A percentile compares a stretch with the other conserved stretches of the same genome.
These are phyloP conservation scores for Eupithecia abbreviata DNA, from an alignment of 2,888 invertebrate species.

Conservation along the genomic window DNA sequence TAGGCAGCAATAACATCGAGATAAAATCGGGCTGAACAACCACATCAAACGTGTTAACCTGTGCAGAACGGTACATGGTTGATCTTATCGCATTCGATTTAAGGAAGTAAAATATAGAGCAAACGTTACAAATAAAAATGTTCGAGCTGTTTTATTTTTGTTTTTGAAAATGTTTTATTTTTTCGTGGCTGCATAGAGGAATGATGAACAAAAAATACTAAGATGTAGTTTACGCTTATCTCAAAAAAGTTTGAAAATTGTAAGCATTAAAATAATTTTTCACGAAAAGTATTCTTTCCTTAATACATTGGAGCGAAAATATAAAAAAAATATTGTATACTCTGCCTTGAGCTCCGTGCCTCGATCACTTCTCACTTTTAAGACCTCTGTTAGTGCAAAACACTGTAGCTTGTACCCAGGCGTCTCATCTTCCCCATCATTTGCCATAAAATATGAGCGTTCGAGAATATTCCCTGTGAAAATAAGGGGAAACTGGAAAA, in stretches of 20 bases:
- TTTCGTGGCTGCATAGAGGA: background rate
- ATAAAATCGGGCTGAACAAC: slow-evolving; percentile 10
- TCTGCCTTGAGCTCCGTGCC: slow-evolving; percentile 7
- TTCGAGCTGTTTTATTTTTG: background rate
- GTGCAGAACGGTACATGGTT: background rate
- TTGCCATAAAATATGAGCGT: slow-evolving; percentile 54
- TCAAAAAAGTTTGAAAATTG: background rate
- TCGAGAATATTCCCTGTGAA: slow-evolving; percentile 49
- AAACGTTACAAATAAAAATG: background rate
- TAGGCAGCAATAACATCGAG: slow-evolving; percentile 4
- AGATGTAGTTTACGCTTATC: background rate
- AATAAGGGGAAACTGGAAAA: slow-evolving; percentile 40
- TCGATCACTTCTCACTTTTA: slow-evolving; percentile 28
- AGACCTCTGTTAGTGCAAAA: slow-evolving; percentile 52
- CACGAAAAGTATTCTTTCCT: background rate
- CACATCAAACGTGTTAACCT: slow-evolving; percentile 19
- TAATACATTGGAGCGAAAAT: background rate
- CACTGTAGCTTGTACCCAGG: slow-evolving; percentile 53
- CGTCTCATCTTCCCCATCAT: slow-evolving; percentile 53
- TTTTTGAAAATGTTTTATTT: background rate
- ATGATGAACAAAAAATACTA: background rate
- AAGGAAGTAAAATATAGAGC: background rate
- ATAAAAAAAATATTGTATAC: background rate
- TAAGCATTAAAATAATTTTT: background rate
- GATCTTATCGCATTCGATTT: slow-evolving; percentile 1